Conservation (phyloP, 1,140 invertebrate genomes). For the Heliothis subflexa region DNA sequence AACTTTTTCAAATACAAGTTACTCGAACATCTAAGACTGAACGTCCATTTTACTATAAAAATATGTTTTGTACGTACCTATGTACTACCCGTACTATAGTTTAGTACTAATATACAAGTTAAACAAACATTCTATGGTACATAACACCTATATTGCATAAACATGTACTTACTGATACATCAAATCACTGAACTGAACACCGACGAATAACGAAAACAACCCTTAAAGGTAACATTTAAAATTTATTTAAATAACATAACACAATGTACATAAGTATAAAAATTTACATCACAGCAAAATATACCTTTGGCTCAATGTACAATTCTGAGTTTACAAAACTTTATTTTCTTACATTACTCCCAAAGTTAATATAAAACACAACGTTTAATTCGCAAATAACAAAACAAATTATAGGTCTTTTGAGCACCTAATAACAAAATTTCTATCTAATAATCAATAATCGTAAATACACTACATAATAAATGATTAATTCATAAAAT, state of each 20-base stretch:
- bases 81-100: constrained; percentile 19
- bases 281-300: constrained; percentile 38
- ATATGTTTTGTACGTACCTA: constrained; percentile 36
- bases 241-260: constrained; percentile 6
- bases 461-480: neutral
- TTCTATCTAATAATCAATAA: neutral
- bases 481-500: too few species aligned
- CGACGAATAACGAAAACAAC: constrained; percentile 37
- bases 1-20: constrained; percentile 16
- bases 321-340: too few species aligned
- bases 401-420: neutral
- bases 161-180: constrained; percentile 14
- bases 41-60: constrained; percentile 35
- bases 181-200: constrained; percentile 26
- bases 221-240: constrained; percentile 37
- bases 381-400: neutral
- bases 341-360: too few species aligned
- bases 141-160: constrained; percentile 43
- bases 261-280: constrained; percentile 3
- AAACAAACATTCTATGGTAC: constrained; percentile 36
- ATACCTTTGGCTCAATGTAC: neutral
- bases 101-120: constrained; percentile 28
- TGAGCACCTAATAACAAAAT: neutral
- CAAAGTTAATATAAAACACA: neutral
- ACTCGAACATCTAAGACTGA: constrained; percentile 32